Evolutionary conservation across 2,797 vertebrate genomes (phyloP).

Genomic region (Phalanger gymnotis): DNA sequence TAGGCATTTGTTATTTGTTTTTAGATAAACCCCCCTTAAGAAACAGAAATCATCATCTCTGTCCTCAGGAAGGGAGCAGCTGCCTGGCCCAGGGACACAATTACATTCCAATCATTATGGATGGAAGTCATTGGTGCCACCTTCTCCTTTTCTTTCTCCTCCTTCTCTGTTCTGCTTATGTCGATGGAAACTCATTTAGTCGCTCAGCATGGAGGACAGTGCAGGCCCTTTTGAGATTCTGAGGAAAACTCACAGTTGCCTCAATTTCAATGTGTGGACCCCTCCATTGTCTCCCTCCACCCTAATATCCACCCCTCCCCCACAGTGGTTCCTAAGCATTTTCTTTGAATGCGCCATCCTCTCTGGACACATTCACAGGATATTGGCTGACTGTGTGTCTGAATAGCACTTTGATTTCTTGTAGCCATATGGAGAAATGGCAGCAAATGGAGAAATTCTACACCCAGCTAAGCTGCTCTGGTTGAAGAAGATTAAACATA

Average conservation of each 20-base stretch:
- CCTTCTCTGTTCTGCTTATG: constrained; percentile 18
- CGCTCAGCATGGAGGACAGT: constrained; percentile 56
- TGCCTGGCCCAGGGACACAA: constrained; percentile 72
- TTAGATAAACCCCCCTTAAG: constrained; percentile 73
- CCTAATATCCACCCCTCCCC: background rate
- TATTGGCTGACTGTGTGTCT: background rate
- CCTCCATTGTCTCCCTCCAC: constrained; percentile 31
- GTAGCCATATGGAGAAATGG: background rate
- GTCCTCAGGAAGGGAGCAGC: constrained; percentile 74
- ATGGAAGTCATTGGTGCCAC: constrained; percentile 22
- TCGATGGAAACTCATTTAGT: constrained; percentile 64
- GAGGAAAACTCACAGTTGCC: constrained; percentile 52
- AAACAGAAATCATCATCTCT: constrained; percentile 52
- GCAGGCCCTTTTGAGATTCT: background rate
- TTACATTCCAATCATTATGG: constrained; percentile 63
- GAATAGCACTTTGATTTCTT: background rate
- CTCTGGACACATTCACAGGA: background rate
- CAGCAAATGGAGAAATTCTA: background rate
- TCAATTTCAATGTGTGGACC: background rate
- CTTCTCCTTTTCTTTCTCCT: background rate
- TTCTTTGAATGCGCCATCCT: background rate
- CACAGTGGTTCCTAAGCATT: background rate
- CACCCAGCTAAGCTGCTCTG: background rate
- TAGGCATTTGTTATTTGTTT: constrained; percentile 64
- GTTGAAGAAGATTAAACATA: background rate